Evolutionary conservation across 1,140 invertebrate species (phyloP), one percentile per base, ranked within the genome.

Genomic region (Aphis craccivora): DNA sequence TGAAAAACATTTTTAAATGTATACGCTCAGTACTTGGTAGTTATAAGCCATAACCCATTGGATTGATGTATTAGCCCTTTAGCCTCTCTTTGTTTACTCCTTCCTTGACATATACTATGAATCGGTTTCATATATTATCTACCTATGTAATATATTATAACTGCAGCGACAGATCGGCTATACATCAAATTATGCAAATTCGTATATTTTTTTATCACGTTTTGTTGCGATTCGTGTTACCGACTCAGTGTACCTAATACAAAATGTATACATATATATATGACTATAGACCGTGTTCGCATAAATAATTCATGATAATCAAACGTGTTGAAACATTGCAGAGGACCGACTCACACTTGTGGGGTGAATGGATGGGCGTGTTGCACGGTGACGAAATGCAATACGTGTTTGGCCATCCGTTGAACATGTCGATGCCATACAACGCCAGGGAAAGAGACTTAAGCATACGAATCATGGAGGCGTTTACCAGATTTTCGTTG

Each of bases 301-400:
- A n/a, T 35, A 20, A 76, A 76, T 76, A 76, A 76, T 18, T 76
- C n/a, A 76, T 35, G 30, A 60, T n/a, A 18, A 60, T 60, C 30
- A n/a, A 76, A 76, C 60, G 14, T 1, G n/a, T 76, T 76, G 14
- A n/a, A n/a, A 76, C 18, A 76, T 97, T 97, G 20, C 97, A 99
- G 97, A 97, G 98, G 94, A 98, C 98, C 23, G 98, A 97, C 94
- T 97, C 97, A 23, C 98, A 97, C 95, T 96, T 98, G 45, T 99
- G 98, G 99, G 98, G 98, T 35, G 97, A 98, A 95, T 99, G 99
- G 99, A 99, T 99, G 98, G 99, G 99, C 0, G 98, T 99, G 83
- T 97, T 99, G 96, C 99, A 99, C 95, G 99, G 98, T 7, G 98
- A 99, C 95, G 99, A 99, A 95, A 98, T 99, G 94, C 98, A 98